Base-by-base conservation (phyloP, 2,797 vertebrate species). In the Novumbra hubbsi region DNA sequence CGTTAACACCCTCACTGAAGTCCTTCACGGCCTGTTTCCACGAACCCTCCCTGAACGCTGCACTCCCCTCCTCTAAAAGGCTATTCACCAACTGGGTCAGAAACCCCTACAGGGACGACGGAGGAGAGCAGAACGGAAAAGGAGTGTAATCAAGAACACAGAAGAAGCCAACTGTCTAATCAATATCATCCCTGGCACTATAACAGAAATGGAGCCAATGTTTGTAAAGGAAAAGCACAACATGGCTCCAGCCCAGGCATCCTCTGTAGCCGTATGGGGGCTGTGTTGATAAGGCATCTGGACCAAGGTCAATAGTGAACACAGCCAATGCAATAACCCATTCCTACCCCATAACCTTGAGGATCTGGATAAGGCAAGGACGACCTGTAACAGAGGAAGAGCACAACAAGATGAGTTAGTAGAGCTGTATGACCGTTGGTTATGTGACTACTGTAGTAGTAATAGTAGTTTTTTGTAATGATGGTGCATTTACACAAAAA, bases 41-140 rank as follows among this genome's bases (percentile, higher is more conserved):
- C 82, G 95, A 89, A n/a, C 87, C 77, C 38, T 98, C 96, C 68
- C 87, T 89, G 88, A 96, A 97, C 50, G 94, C 88, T 30, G 93
- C 92, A 50, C 97, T 97, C 65, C 97, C 98, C 86, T 99, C 97
- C 0, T 95, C 93, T 1, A 97, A 94, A 71, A 99, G 88, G 86
- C 98, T 96, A 86, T 89, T 92, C 74, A 99, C 95, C 81, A 99
- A 88, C 84, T 94, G 93, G 81, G 95, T 95, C 83, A 98, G 88
- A 85, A 96, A 96, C 64, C 91, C 94, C 97, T 99, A 65, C 3
- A 55, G n/a, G 2, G 17, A 38, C 7, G n/a, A 32, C 8, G 2
- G 38, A 27, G 38, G 7, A 32, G 28, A 30, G 8, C 19, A 57
- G 28, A 17, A 57, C 16, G n/a, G 15, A 24, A 21, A 63, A 11